Base-by-base conservation (phyloP, 2,797 vertebrate species). In the Liparis tanakae region DNA sequence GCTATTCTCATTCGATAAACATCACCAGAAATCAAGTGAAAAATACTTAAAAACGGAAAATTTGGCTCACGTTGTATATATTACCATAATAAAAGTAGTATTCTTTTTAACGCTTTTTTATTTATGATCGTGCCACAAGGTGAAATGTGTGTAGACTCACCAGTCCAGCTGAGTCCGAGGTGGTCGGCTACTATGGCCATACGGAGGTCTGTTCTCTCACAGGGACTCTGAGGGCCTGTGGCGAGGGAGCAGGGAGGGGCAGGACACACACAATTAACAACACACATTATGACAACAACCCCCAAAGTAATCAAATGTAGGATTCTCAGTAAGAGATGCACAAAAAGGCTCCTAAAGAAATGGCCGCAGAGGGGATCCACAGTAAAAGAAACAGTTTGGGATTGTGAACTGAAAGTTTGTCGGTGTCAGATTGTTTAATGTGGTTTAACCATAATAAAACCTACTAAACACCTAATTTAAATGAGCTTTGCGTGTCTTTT, bases 141-240 rank as follows among this genome's bases (percentile, higher is more conserved):
- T 30, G 25, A 30, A 34, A 1, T 10, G 44, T 67, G 70, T 41
- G 67, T 2, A 9, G 5, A 56, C 94, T 95, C 95, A 99, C 98
- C 98, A 91, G 98, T 99, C 98, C 98, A 99, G 92, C 98, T 99
- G 93, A 99, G 96, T 93, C 98, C 98, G 75, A 99, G 95, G 88
- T 99, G 98, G 92, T 99, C 98, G 1, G 98, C 98, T 85, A 99
- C 98, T 91, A 99, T 99, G 68, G 98, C 98, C 97, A 98, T 99
- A 84, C 98, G 96, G 92, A 99, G 96, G 93, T 99, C 97, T 88
- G 98, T 99, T 87, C 98, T 96, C 91, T 99, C 98, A 89, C 98
- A 99, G 86, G 98, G 98, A 94, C 97, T 99, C 94, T 99, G 97
- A 85, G 98, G 98, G 95, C 98, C 98, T 99, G 94, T 85, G 91